phyloP scores from a whole-genome alignment of 2,797 vertebrate species.

The Gymnoscopelus microlampas region DNA sequence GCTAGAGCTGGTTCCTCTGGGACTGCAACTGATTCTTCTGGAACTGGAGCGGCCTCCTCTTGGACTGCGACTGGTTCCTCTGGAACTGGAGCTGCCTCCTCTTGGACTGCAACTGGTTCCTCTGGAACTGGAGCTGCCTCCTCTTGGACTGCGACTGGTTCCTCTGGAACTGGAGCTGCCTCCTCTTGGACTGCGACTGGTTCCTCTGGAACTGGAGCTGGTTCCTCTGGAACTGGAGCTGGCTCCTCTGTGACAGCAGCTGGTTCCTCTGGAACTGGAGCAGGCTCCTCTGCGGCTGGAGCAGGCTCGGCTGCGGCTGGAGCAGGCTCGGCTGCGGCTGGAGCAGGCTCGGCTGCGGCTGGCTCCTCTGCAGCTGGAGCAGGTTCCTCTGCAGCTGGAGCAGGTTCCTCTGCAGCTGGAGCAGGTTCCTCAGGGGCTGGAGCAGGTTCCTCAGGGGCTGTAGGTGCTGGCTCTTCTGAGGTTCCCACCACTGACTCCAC shows the following conservation, averaged over 20 bases:
- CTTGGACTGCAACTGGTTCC: background rate
- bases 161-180: background rate
- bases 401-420: background rate
- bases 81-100: background rate
- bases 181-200: too few relatives aligned
- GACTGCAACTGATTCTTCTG: conserved; percentile 5
- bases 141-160: background rate
- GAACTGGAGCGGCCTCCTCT: background rate
- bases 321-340: background rate
- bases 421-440: background rate
- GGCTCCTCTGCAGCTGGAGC: background rate
- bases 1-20: conserved; percentile 25
- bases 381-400: background rate
- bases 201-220: background rate
- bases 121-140: background rate
- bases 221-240: background rate
- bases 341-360: background rate
- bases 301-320: background rate
- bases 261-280: conserved; percentile 1
- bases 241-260: background rate
- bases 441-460: background rate
- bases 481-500: conserved; percentile 13
- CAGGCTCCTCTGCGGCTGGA: background rate
- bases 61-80: background rate
- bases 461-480: conserved; percentile 1